Percentiles rank a stretch among this genome's conserved stretches.
phyloP scores from a whole-genome alignment of 2,888 invertebrate genomes.

The Galeopsomyia nigrocyanea region DNA sequence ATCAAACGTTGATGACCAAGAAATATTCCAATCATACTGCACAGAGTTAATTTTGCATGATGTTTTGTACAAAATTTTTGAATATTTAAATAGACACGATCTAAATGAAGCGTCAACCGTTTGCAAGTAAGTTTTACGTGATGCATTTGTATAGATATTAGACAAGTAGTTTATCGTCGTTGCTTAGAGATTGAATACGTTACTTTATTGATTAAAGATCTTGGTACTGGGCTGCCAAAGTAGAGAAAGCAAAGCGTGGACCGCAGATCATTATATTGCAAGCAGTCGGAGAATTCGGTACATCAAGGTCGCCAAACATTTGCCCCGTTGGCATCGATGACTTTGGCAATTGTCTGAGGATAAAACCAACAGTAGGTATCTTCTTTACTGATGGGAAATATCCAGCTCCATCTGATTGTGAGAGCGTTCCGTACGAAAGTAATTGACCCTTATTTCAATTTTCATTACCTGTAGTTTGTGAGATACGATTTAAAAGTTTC shows the following conservation, averaged over 20 bases:
- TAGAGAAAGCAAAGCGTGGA: slow-evolving; percentile 41
- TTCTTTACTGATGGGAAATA: slow-evolving; percentile 46
- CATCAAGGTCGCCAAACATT: slow-evolving; percentile 14
- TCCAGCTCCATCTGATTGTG: slow-evolving; percentile 39
- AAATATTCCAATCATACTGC: not conserved
- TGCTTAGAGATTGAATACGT: not conserved
- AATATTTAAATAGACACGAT: slow-evolving; percentile 38
- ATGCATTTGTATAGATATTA: not conserved
- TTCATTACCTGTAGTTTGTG: no score
- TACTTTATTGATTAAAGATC: slow-evolving; percentile 25
- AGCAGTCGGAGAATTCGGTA: slow-evolving; percentile 36
- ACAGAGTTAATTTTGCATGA: slow-evolving; percentile 39
- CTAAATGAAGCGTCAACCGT: slow-evolving; percentile 31
- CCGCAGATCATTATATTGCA: slow-evolving; percentile 43
- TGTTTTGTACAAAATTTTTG: slow-evolving; percentile 33
- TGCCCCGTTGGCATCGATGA: slow-evolving; percentile 16
- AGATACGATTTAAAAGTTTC: no score
- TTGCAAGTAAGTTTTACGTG: slow-evolving; percentile 36
- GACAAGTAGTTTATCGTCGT: no score
- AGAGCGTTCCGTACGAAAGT: slow-evolving; percentile 43
- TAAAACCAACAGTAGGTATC: slow-evolving; percentile 33
- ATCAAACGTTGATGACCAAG: no score
- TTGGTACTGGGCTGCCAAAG: slow-evolving; percentile 33
- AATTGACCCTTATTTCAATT: not conserved
- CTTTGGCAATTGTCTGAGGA: slow-evolving; percentile 23